phyloP scores from a whole-genome alignment of 2,797 vertebrate species.

The Argyrosomus regius region DNA sequence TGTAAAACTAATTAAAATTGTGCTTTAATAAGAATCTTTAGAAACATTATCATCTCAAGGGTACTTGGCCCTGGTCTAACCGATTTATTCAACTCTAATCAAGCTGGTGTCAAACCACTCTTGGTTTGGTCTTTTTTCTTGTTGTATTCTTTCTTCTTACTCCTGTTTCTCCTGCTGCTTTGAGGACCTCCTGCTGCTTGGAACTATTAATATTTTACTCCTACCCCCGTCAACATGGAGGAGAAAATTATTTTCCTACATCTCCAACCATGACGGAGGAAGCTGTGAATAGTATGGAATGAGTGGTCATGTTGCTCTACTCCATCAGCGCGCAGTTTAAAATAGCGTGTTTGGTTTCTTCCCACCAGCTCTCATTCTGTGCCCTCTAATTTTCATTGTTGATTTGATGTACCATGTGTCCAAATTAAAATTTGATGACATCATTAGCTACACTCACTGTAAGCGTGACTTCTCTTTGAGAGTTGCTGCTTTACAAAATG shows the following conservation, averaged over 20 bases:
- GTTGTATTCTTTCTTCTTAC: constrained; percentile 24
- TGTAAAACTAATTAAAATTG: neutral
- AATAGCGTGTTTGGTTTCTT: constrained; percentile 32
- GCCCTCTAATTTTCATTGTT: neutral
- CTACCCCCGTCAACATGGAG: neutral
- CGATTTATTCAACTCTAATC: neutral
- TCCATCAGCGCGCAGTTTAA: constrained; percentile 23
- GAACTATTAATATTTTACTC: constrained; percentile 72
- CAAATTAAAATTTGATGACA: neutral
- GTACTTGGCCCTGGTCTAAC: neutral
- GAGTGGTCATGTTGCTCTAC: constrained; percentile 24
- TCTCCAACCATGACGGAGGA: neutral
- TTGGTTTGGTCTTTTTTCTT: constrained; percentile 49
- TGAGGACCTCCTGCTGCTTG: constrained; percentile 51
- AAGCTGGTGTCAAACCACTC: neutral
- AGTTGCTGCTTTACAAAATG: neutral
- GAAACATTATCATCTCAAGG: neutral
- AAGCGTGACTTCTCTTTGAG: too few species aligned
- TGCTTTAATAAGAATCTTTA: neutral
- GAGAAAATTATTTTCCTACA: constrained; percentile 21
- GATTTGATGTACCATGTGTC: neutral
- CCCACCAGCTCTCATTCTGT: constrained; percentile 6
- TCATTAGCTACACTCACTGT: neutral
- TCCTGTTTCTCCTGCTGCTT: constrained; percentile 59
- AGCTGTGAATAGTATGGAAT: constrained; percentile 25